These are phyloP conservation scores for Melanostoma mellinum DNA, from an alignment of 2,888 invertebrate genomes.

Conservation along the genomic window DNA sequence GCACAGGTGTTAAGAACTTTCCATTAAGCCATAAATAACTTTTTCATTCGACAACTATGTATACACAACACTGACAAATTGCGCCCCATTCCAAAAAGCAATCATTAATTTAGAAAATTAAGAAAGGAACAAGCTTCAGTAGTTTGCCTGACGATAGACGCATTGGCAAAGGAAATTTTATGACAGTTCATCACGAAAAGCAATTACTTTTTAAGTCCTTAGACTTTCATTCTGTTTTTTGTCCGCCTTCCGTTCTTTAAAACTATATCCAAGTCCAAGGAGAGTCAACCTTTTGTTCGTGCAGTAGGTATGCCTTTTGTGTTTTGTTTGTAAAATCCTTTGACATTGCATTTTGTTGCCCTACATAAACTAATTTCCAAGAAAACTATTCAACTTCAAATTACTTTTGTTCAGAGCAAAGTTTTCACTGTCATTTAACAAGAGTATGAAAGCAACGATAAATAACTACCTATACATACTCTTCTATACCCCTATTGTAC, in stretches of 20 bases:
- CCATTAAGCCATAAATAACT: too few species aligned
- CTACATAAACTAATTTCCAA: conserved; percentile 55
- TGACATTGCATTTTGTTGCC: conserved; percentile 56
- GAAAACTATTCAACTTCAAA: conserved; percentile 64
- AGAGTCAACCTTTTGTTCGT: conserved; percentile 73
- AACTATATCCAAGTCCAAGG: conserved; percentile 6
- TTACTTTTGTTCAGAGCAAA: conserved; percentile 66
- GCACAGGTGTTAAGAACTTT: too few species aligned
- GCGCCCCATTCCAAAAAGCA: not conserved
- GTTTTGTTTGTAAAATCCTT: conserved; percentile 39
- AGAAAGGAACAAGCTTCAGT: not conserved
- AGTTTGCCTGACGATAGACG: conserved; percentile 84
- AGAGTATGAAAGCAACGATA: not conserved
- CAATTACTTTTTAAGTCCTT: conserved; percentile 83
- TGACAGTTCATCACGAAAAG: conserved; percentile 85
- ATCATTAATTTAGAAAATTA: conserved; percentile 31
- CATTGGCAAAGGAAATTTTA: conserved; percentile 86
- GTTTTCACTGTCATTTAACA: conserved; percentile 48
- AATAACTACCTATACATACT: not conserved
- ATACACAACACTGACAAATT: conserved; percentile 10
- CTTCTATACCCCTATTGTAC: conserved; percentile 23
- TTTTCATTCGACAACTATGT: conserved; percentile 7
- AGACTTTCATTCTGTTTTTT: conserved; percentile 12
- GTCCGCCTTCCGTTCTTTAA: conserved; percentile 34
- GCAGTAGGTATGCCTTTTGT: conserved; percentile 21